phyloP scores from a whole-genome alignment of 2,113 vertebrate genomes.

The Sander vitreus region DNA sequence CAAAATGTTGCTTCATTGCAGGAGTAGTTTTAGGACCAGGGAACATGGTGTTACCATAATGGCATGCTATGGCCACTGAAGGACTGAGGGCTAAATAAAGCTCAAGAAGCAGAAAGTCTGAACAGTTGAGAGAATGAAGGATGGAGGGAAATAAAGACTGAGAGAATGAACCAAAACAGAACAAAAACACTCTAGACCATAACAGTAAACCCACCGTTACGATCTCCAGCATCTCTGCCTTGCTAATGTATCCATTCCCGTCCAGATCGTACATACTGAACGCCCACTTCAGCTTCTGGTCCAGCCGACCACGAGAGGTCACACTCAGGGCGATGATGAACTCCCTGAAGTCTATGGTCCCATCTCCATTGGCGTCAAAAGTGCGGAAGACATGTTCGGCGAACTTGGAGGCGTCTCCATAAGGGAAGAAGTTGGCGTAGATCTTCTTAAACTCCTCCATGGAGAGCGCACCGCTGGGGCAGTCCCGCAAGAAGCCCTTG shows the following conservation, averaged over 20 bases:
- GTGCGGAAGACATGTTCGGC: constrained; percentile 99
- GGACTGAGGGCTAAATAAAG: background rate
- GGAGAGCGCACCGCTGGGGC: constrained; percentile 96
- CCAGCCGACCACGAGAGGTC: constrained; percentile 94
- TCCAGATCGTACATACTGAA: constrained; percentile 99
- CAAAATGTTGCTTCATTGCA: constrained; percentile 34
- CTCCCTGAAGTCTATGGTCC: constrained; percentile 99
- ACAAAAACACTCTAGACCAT: background rate
- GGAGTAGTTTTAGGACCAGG: constrained; percentile 11
- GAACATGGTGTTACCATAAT: constrained; percentile 5
- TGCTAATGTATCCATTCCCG: constrained; percentile 99
- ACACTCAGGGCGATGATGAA: constrained; percentile 99
- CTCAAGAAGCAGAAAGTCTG: constrained; percentile 1
- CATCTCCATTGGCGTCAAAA: constrained; percentile 96
- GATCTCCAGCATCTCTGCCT: constrained; percentile 98
- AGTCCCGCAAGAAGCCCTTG: constrained; percentile 99
- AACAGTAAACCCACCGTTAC: constrained; percentile 88
- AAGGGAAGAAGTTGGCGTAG: constrained; percentile 99
- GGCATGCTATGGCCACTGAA: constrained; percentile 7
- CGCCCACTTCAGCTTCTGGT: constrained; percentile 99
- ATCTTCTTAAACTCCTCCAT: constrained; percentile 99
- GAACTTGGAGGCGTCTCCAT: constrained; percentile 98
- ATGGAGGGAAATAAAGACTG: constrained; percentile 1
- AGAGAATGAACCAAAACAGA: background rate
- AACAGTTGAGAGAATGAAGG: background rate